Base-by-base conservation (phyloP, 2,113 vertebrate genomes). In the Platichthys flesus region DNA sequence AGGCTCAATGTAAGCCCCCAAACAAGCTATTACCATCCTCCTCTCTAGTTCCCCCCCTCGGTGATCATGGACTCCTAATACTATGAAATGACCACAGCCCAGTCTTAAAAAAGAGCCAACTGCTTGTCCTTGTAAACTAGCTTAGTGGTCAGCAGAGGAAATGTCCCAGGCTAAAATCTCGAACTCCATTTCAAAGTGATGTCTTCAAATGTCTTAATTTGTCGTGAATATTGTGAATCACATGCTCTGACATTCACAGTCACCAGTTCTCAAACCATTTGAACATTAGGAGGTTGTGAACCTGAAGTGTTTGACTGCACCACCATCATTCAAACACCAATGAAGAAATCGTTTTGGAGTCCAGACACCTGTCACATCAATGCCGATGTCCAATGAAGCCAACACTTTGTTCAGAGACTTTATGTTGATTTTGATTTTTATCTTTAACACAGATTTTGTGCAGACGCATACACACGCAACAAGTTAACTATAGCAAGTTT, bases 31-130 rank as follows among this genome's bases (percentile, higher is more conserved):
- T 54, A 54, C 51, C 51, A 54, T 54, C 51, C 51, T n/a, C 51
- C 51, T 54, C 20, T 54, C 51, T 54, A n/a, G 51, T 54, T 21
- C 20, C n/a, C 14, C 14, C 51, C 20, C 51, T 54, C 9, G 20
- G 51, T 54, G 51, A 15, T n/a, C 51, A n/a, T 10, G 51, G 18
- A 54, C 51, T 16, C 51, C n/a, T 54, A 8, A n/a, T 20, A 20
- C 20, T 8, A 18, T 4, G 16, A 5, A 49, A 18, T 10, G 40
- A 42, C 40, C 47, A 51, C 15, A 51, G 18, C 5, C 18, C 8
- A n/a, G 51, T 54, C 51, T 54, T n/a, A 56, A 56, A 56, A 56
- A 56, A 56, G 54, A 56, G 54, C n/a, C 54, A 24, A 56, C 54
- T 23, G 26, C 58, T 60, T 20, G 58, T 60, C 51, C 51, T 54